Evolutionary conservation across 2,888 invertebrate species (phyloP), one percentile per base, ranked within the genome.

Genomic region (Melangyna quadrimaculata): DNA sequence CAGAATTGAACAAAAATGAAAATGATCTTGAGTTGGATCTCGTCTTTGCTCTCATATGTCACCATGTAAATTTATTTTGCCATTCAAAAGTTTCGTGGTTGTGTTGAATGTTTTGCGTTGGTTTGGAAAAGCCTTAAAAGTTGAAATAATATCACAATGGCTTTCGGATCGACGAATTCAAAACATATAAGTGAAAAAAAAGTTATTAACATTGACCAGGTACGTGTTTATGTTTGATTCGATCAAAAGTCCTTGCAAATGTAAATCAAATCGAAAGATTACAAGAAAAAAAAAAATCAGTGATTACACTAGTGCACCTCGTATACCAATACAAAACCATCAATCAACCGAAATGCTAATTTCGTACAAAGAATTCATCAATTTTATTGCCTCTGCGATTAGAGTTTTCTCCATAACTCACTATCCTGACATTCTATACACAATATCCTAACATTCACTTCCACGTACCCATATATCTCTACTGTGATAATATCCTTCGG

Each of bases 371-470:
- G 32, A 63, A 80, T 80, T 48, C 77, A 78, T 81, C 81, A 86
- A 73, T 77, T 86, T 80, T 72, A 86, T 81, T 80, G 59, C 71
- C 73, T 63, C 8, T 63, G 73, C 73, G 77, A 86, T 86, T 80
- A 77, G 73, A 17, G 48, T 55, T 19, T 27, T 51, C 48, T 29
- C 57, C 75, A 75, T 79, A 53, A 75, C 59, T 75, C 78, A 74
- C 57, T 59, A 65, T 45, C 43, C 43, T 32, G 27, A 14, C 19
- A 29, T 19, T 63, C 29, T n/a, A 8, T 9, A 24, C 17, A 17
- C 10, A n/a, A 22, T 22, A 14, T 51, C 51, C 48, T 5, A 17
- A 19, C 6, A 40, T 24, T 9, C 24, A 17, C 24, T 14, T 63
- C 55, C 40, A 40, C 19, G 14, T 14, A n/a, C n/a, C n/a, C n/a